Percentiles rank a stretch among this genome's conserved stretches.
phyloP scores from a whole-genome alignment of 2,888 invertebrate genomes.

The Epirrhoe tristata region DNA sequence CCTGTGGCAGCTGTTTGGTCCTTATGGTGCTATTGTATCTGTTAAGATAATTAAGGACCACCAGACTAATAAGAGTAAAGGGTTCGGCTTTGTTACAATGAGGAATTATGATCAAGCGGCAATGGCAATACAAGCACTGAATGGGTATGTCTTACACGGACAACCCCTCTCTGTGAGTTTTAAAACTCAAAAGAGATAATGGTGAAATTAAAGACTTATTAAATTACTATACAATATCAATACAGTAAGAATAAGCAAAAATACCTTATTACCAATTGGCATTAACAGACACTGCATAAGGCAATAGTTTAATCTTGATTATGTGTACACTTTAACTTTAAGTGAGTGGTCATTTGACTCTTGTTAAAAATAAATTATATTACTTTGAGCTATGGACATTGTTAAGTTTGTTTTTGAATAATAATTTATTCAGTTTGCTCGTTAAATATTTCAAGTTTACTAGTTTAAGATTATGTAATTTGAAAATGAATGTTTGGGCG shows the following conservation, averaged over 20 bases:
- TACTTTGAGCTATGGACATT: constrained; percentile 85
- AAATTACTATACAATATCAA: constrained; percentile 79
- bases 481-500: constrained; percentile 80
- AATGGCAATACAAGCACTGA: constrained; percentile 83
- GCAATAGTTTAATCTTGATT: constrained; percentile 66
- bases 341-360: constrained; percentile 74
- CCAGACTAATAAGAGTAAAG: constrained; percentile 84
- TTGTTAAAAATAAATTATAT: constrained; percentile 82
- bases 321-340: constrained; percentile 65
- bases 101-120: constrained; percentile 84
- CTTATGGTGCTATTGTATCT: constrained; percentile 85
- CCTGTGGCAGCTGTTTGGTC: constrained; percentile 83
- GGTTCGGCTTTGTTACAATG: constrained; percentile 84
- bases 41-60: constrained; percentile 85
- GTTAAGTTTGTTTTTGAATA: constrained; percentile 86
- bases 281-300: constrained; percentile 62
- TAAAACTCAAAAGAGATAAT: constrained; percentile 85
- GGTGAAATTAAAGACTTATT: constrained; percentile 68
- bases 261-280: constrained; percentile 71
- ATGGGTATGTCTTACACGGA: constrained; percentile 79
- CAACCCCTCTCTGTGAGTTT: constrained; percentile 84
- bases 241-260: constrained; percentile 81
- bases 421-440: constrained; percentile 86
- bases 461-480: constrained; percentile 82
- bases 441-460: constrained; percentile 86